Evolutionary conservation across 2,888 invertebrate species (phyloP).

Genomic region (Polydesmus complanatus): DNA sequence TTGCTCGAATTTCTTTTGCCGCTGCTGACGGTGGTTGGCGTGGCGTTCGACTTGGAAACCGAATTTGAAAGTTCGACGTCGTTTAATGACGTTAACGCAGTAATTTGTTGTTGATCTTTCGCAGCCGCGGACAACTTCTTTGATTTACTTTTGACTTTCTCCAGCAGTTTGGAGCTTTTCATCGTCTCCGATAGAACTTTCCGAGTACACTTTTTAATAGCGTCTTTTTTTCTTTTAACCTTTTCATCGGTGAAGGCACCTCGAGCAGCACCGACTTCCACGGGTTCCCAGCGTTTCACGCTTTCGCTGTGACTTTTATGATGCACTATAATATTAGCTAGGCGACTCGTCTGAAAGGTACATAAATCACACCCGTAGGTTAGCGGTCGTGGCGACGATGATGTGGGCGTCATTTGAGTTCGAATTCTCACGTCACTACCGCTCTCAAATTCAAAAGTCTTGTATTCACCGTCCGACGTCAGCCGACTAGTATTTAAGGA

Average conservation of each 20-base stretch:
- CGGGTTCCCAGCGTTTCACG: neutral
- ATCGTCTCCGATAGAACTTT: neutral
- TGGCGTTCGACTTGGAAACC: neutral
- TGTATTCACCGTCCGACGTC: conserved; percentile 5
- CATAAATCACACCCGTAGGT: conserved; percentile 9
- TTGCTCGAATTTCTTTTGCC: neutral
- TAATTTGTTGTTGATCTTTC: neutral
- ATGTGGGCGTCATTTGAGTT: conserved; percentile 2
- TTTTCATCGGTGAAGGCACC: conserved; percentile 1
- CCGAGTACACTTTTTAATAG: neutral
- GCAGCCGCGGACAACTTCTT: neutral
- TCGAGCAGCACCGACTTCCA: neutral
- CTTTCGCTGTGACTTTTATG: conserved; percentile 11
- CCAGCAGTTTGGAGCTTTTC: neutral
- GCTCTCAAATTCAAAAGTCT: conserved; percentile 1
- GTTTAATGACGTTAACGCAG: neutral
- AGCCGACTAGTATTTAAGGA: conserved; percentile 6
- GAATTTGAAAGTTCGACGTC: too few relatives aligned
- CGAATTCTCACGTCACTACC: conserved; percentile 11
- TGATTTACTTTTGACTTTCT: neutral
- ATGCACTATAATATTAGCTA: conserved; percentile 12
- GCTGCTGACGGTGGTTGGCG: neutral
- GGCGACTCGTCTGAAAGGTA: conserved; percentile 7
- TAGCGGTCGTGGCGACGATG: neutral
- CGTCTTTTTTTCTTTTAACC: neutral